Percentiles rank a stretch among this genome's conserved stretches.
phyloP scores from a whole-genome alignment of 2,113 vertebrate species.

The Antigone vipio region DNA sequence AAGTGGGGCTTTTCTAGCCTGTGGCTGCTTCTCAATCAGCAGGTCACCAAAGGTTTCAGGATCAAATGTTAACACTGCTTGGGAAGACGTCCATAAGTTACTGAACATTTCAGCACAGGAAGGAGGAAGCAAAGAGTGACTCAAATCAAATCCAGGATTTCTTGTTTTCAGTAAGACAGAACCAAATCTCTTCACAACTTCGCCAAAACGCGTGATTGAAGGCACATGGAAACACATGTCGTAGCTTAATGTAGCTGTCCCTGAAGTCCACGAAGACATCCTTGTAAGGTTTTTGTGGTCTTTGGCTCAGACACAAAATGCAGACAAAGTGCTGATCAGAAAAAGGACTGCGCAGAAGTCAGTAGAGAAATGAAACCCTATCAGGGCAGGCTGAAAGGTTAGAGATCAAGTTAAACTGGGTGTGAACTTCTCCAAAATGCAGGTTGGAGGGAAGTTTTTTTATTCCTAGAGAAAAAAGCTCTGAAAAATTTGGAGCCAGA shows the following conservation, averaged over 20 bases:
- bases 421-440: not conserved
- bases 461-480: not conserved
- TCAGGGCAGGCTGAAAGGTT: not conserved
- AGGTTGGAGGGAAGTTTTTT: not conserved
- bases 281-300: not conserved
- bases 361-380: not conserved
- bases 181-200: not conserved
- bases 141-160: not conserved
- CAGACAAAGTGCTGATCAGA: not conserved
- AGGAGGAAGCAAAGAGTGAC: not conserved
- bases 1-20: not conserved
- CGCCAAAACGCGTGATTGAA: not conserved
- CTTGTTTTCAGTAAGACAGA: not conserved
- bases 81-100: not conserved
- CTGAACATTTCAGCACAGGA: not conserved
- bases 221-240: not conserved
- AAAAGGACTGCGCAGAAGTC: not conserved
- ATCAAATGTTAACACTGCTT: not conserved
- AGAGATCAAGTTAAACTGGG: not conserved
- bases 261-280: not conserved
- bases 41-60: constrained; percentile 3
- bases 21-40: not conserved
- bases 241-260: not conserved
- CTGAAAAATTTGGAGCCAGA: not conserved
- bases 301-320: constrained; percentile 24